Conservation (phyloP, 2,797 vertebrate species). For the Poecilia wingei region DNA sequence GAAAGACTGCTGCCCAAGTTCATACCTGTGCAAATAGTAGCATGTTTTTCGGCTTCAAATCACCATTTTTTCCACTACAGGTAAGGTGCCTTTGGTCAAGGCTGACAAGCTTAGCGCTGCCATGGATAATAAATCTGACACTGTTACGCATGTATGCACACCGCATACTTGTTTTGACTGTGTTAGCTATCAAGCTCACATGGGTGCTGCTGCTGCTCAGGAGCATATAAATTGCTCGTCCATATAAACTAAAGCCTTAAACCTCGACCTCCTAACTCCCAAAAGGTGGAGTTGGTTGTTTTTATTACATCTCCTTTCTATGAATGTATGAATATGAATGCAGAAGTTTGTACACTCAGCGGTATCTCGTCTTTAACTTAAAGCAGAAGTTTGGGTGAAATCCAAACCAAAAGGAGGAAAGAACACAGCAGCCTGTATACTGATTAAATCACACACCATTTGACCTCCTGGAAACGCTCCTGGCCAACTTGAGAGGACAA, state of each 20-base stretch:
- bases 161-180: not conserved
- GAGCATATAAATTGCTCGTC: not conserved
- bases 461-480: conserved; percentile 38
- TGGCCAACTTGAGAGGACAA: conserved; percentile 15
- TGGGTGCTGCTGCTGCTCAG: not conserved
- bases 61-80: not conserved
- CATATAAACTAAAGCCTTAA: conserved; percentile 2
- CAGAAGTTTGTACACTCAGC: not conserved
- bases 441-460: conserved; percentile 52
- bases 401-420: conserved; percentile 43
- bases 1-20: not conserved
- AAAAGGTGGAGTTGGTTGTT: not conserved
- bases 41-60: not conserved
- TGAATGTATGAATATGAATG: conserved; percentile 13
- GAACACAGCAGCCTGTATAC: conserved; percentile 31
- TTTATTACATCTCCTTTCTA: conserved; percentile 4
- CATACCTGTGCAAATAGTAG: not conserved
- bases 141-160: conserved; percentile 5
- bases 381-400: conserved; percentile 45
- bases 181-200: conserved; percentile 2
- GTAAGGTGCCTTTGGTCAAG: not conserved
- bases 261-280: conserved; percentile 1
- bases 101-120: not conserved
- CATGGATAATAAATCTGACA: conserved; percentile 2
- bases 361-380: not conserved